Conservation (phyloP, 2,797 vertebrate genomes). For the Enteromius thamalakanensis region DNA sequence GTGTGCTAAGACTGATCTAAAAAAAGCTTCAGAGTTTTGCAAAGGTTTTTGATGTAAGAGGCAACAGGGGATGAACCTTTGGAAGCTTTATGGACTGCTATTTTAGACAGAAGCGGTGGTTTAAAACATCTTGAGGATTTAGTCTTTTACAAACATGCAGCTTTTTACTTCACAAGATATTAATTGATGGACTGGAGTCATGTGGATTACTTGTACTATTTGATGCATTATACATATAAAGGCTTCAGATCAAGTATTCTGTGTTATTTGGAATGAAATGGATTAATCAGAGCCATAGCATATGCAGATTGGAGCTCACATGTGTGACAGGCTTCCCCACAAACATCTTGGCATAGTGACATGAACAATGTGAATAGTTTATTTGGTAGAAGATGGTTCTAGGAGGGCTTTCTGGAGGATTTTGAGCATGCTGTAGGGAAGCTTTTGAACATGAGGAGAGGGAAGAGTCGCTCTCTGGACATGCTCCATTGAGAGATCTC, state of each 20-base stretch:
- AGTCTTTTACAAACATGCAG: not conserved
- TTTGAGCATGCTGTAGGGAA: conserved; percentile 43
- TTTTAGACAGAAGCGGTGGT: not conserved
- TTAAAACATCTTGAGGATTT: not conserved
- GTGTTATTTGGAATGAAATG: not conserved
- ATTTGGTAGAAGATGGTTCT: conserved; percentile 9
- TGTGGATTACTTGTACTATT: not conserved
- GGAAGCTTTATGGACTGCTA: not conserved
- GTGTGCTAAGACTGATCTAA: not conserved
- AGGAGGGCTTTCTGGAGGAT: conserved; percentile 17
- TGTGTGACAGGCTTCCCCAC: not conserved
- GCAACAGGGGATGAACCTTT: not conserved
- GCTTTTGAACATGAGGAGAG: conserved; percentile 38
- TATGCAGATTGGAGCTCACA: not conserved
- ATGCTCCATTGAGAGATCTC: conserved; percentile 55
- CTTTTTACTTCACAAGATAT: not conserved
- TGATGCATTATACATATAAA: not conserved
- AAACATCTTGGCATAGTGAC: not conserved
- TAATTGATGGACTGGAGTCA: not conserved
- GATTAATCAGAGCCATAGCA: not conserved
- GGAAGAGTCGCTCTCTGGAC: conserved; percentile 48
- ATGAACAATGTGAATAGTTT: conserved; percentile 20
- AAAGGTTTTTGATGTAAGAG: not conserved
- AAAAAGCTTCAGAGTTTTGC: not conserved
- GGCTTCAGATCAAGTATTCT: not conserved